Evolutionary conservation across 1,140 invertebrate species (phyloP), one percentile per base, ranked within the genome.

Genomic region (Conus betulinus): DNA sequence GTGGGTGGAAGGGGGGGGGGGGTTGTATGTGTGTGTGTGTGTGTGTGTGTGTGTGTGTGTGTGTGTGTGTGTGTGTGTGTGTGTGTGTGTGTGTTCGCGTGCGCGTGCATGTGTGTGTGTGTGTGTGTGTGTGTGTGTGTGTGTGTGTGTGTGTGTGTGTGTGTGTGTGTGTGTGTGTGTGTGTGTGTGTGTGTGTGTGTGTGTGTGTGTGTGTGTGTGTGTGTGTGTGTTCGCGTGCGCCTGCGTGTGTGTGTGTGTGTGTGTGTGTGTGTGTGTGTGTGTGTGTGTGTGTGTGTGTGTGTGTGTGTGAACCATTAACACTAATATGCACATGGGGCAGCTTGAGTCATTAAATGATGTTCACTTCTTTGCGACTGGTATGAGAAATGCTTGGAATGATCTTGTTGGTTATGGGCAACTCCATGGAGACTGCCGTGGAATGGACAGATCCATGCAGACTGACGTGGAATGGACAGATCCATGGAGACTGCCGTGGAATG

Each of bases 111-210:
- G 57, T 87, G 78, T 87, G 60, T 87, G 60, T 86, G 85, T 87
- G 20, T 89, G 85, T n/a, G 76, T 86, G 8, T 74, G 60, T 52
- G 57, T 89, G 55, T 87, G 57, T 87, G 76, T 74, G 55, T 89
- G 57, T 57, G 85, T 89, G 52, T 25, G 71, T 85, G 85, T 84
- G 71, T 85, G 85, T 85, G 85, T 67, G 52, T 85, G 71, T 15
- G 13, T 85, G 7, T 1, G 15, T 3, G 67, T 3, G 7, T 71
- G 15, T 0, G 15, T 3, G 15, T 20, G 6, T 20, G 13, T 71
- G 15, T 71, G 76, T 63, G 10, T 85, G 52, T 83, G 74, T 88
- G 39, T 79, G 23, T 52, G 53, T 27, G n/a, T 52, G 53, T 55
- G 53, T 20, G 53, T 52, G 17, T 55, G 11, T 52, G 79, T 52